These are phyloP conservation scores for Rotaria socialis DNA, from an alignment of 2,888 invertebrate species.

Conservation along the genomic window DNA sequence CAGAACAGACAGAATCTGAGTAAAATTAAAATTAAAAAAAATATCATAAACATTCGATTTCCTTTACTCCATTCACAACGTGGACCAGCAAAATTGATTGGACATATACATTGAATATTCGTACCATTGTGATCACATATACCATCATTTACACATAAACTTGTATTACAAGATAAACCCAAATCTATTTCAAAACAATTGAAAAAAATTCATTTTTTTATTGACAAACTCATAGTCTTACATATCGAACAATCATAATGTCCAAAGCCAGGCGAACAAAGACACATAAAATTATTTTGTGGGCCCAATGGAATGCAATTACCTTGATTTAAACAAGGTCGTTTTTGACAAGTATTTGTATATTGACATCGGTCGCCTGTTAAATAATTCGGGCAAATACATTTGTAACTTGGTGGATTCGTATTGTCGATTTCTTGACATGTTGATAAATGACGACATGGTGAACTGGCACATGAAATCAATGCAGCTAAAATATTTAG, in stretches of 20 bases:
- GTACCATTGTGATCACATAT: slow-evolving; percentile 6
- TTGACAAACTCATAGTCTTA: not conserved
- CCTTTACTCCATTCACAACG: slow-evolving; percentile 1
- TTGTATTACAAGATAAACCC: not conserved
- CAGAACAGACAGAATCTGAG: slow-evolving; percentile 1
- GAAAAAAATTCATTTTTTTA: not conserved
- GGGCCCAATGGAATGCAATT: not conserved
- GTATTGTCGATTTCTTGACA: slow-evolving; percentile 6
- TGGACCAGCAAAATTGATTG: not conserved
- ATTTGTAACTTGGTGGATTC: not conserved
- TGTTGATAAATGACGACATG: slow-evolving; percentile 17
- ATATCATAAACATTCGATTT: not conserved
- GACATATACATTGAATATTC: not conserved
- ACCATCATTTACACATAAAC: not conserved
- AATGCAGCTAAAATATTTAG: not conserved
- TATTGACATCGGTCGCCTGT: slow-evolving; percentile 28
- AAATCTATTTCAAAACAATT: not conserved
- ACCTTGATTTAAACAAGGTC: slow-evolving; percentile 5
- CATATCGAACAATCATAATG: slow-evolving; percentile 32
- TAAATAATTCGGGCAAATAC: not conserved
- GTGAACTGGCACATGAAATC: not conserved
- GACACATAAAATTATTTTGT: slow-evolving; percentile 26
- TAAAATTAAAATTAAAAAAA: not conserved
- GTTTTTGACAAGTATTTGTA: slow-evolving; percentile 7
- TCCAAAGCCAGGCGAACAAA: not conserved